Base-by-base conservation (phyloP, 2,113 vertebrate genomes). In the Tinamus guttatus region DNA sequence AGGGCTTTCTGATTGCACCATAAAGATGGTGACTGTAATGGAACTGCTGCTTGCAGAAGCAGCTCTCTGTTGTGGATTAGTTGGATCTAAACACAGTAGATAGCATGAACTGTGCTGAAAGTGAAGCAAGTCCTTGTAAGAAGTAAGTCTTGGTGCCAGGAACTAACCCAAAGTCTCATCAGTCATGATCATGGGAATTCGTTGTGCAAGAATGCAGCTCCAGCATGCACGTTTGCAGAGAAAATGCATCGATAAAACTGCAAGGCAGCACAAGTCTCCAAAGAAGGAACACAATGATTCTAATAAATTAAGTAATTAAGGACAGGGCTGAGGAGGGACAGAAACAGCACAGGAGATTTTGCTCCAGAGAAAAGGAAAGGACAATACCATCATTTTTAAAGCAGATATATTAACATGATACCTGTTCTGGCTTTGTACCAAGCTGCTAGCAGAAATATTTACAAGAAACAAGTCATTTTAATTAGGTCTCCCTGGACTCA, bases 401-500 rank as follows among this genome's bases (percentile, higher is more conserved):
- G 85, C 65, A 81, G 56, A 9, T 14, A 5, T 56, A 38, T 68
- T 64, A 11, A 90, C 81, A 73, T 13, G 32, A 36, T 78, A 71
- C 69, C 85, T 87, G 77, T 24, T 80, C 59, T 65, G 78, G 20
- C 92, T 91, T 89, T 84, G 63, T 34, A 58, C 70, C 45, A 62
- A 77, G 73, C 69, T 73, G 58, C 80, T 86, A 64, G 60, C 34
- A 87, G 54, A 58, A 45, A 93, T 56, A 62, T 75, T 86, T 74
- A 91, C 93, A 93, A 85, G 49, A 78, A 94, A 63, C 24, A 25
- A 94, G 40, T 77, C 20, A 68, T 95, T 95, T 95, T 95, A 94
- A 96, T 94, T 93, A 96, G 91, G 81, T 95, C 93, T 93, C 87
- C 63, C 90, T 80, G 88, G 90, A 94, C 67, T 86, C 45, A 13